These are phyloP conservation scores for Manduca sexta DNA, from an alignment of 1,140 invertebrate species.

Conservation along the genomic window DNA sequence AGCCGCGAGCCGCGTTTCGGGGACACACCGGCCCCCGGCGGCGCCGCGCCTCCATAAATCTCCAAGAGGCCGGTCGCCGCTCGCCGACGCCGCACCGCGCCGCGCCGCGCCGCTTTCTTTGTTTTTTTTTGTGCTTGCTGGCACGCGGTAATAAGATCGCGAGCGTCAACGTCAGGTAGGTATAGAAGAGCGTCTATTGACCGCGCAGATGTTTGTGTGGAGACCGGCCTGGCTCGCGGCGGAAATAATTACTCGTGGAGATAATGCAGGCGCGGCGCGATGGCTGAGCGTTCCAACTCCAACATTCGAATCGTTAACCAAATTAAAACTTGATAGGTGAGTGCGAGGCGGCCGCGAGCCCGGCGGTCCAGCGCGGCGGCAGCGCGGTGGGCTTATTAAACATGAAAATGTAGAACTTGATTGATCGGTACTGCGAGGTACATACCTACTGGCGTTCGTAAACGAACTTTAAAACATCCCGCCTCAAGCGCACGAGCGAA, in stretches of 20 bases:
- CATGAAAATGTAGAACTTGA: no score
- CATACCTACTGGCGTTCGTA: no score
- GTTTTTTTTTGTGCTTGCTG: constrained; percentile 44
- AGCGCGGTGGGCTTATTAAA: no score
- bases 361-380: no score
- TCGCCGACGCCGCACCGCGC: constrained; percentile 20
- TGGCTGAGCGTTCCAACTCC: neutral
- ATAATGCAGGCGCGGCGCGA: constrained; percentile 17
- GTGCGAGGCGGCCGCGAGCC: no score
- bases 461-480: no score
- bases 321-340: constrained; percentile 12
- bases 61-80: constrained; percentile 45
- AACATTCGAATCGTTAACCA: constrained; percentile 2
- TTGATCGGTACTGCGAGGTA: no score
- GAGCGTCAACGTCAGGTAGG: constrained; percentile 61
- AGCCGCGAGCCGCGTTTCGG: constrained; percentile 25
- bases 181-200: constrained; percentile 46
- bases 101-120: constrained; percentile 46
- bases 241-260: constrained; percentile 35
- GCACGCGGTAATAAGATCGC: constrained; percentile 63
- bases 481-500: no score
- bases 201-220: constrained; percentile 34
- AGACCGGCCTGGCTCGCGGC: constrained; percentile 17
- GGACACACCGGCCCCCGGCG: constrained; percentile 37
- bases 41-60: constrained; percentile 64